phyloP scores from a whole-genome alignment of 2,797 vertebrate genomes.

The Alcedo atthis region DNA sequence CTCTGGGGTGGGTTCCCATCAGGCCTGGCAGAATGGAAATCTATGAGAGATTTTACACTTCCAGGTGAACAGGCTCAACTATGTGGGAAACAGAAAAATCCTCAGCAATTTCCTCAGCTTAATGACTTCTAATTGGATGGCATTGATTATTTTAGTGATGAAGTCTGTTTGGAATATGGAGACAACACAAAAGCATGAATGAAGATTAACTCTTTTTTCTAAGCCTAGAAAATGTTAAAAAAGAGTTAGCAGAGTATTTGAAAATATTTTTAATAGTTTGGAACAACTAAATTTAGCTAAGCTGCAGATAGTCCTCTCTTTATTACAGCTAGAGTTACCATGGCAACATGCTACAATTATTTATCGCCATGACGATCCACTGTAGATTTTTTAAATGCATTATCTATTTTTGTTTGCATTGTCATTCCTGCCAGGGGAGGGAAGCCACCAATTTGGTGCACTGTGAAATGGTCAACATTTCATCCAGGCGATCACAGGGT shows the following conservation, averaged over 20 bases:
- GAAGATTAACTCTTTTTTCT: constrained; percentile 43
- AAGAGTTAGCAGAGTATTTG: constrained; percentile 57
- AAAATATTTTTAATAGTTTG: constrained; percentile 77
- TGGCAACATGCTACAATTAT: constrained; percentile 83
- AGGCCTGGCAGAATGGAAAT: not conserved
- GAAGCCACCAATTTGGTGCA: constrained; percentile 56
- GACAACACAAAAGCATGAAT: constrained; percentile 53
- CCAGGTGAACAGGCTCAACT: not conserved
- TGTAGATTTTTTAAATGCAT: constrained; percentile 80
- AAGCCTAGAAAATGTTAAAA: constrained; percentile 29
- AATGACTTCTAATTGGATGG: not conserved
- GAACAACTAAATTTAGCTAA: constrained; percentile 80
- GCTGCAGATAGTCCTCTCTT: constrained; percentile 75
- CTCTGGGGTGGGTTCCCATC: not conserved
- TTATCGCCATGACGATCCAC: constrained; percentile 82
- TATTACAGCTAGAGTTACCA: constrained; percentile 77
- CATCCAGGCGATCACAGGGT: not conserved
- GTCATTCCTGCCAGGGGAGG: constrained; percentile 70
- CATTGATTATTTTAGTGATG: not conserved
- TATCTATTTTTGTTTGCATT: constrained; percentile 82
- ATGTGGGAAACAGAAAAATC: not conserved
- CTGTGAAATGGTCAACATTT: constrained; percentile 16
- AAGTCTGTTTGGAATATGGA: constrained; percentile 14
- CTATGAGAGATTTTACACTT: not conserved
- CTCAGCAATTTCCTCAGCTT: not conserved